Evolutionary conservation across 64 coral and sea anemone genomes (phyloP), one percentile per base, ranked within the genome.

Genomic region (Pocillopora damicornis): DNA sequence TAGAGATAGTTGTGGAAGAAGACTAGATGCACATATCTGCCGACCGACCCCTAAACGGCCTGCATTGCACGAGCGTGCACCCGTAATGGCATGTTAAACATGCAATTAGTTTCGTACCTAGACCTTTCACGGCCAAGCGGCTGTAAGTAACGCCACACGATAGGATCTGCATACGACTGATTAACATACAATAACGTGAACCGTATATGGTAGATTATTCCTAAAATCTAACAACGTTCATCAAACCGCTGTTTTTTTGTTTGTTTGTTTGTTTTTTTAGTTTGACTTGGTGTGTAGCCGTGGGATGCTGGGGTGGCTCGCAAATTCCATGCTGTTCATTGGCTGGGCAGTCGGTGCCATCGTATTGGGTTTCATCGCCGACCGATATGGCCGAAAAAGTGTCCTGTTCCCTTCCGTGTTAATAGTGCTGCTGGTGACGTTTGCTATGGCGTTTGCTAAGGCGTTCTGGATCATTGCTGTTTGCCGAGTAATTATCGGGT

Each of bases 251-350:
- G 13, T 6, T 13, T 9, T 42, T 67, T 13, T 13, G 16, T 3
- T 18, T 51, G 7, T 30, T 78, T 67, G 78, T 59, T 81, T 59
- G 16, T 84, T 64, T 20, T 75, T 67, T 71, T 84, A 99, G 96
- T 99, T 99, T 90, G 90, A 99, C 75, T 82, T 99, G 67, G 88
- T 99, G 22, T 99, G 96, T 61, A 86, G 82, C 13, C 91, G 86
- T 14, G 76, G 76, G 14, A 84, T 93, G 83, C 59, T 86, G 36
- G 96, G 63, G 15, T 99, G 93, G 93, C 38, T 99, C 5, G 90
- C 96, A 25, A 99, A 99, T 58, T 61, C 93, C 11, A 95, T 99
- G 37, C 14, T 99, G 30, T 99, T 84, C 81, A 86, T 95, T 61
- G 96, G 96, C 17, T 95, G 88, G 93, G 90, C 96, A 16, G 64